Base-by-base conservation (phyloP, 2,888 invertebrate genomes). In the Serripes groenlandicus region DNA sequence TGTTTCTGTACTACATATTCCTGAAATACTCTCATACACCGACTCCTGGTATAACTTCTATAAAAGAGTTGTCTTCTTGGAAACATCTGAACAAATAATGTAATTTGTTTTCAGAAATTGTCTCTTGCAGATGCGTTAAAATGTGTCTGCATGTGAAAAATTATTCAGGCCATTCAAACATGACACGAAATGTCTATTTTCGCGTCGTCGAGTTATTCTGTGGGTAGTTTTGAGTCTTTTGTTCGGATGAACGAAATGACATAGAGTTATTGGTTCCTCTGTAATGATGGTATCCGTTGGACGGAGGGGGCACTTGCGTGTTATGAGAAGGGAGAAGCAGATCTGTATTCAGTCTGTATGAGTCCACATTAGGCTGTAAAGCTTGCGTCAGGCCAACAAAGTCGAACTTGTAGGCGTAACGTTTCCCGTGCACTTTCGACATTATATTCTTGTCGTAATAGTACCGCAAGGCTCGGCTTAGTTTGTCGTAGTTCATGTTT, bases 361-460 rank as follows among this genome's bases (percentile, higher is more conserved):
- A 91, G n/a, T 98, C 98, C 18, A 92, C 98, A 98, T 95, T 98
- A 97, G 95, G 91, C 81, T 94, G 94, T 88, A 93, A 90, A 42
- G 93, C 93, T 68, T 97, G 97, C 96, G 98, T 97, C 93, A 98
- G 95, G 3, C 98, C 98, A 93, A 97, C 97, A 95, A 99, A 99
- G 95, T 98, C 98, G 95, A 99, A 90, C 95, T 98, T 97, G 96
- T 98, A 98, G 35, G 98, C 98, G 95, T 98, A 98, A 0, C 99
- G 96, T 95, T 99, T 99, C 73, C 99, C 99, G 94, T 98, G 98
- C 9, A 99, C 98, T 96, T 99, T 99, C 85, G 97, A 98, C 98
- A 99, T 99, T 90, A 99, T 99, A 94, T 98, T 99, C 95, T 99
- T 99, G 95, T 99, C 99, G 95, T 99, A 99, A 95, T 99, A 99